Base-by-base conservation (phyloP, 37 sponge, comb jelly and placozoan species). In the Aplysina aerophoba region DNA sequence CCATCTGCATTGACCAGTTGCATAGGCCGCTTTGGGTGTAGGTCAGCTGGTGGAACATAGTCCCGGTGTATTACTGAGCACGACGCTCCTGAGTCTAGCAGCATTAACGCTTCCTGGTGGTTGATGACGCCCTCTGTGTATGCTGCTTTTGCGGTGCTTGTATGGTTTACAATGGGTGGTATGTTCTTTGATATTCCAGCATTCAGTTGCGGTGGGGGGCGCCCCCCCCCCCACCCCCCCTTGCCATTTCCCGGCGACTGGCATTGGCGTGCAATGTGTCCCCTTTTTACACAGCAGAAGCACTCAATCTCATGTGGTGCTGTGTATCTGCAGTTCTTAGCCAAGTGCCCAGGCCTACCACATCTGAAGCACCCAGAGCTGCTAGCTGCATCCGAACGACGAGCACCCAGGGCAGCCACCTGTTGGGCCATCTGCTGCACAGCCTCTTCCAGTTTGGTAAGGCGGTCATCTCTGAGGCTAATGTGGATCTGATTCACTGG, bases 1-100 rank as follows among this genome's bases (percentile, higher is more conserved):
- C 79, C 79, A 78, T 78, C 54, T 8, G 79, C 79, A 78, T 38
- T 78, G 4, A 78, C 54, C 24, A 78, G 24, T n/a, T 78, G 38
- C 16, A 28, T 24, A 22, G 20, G 79, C 24, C 27, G 1, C 39
- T 41, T 6, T 20, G 79, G 22, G 15, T 50, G 17, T 16, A 78
- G 15, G 79, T 78, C 40, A 27, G 22, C 50, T 21, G 79, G 54
- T 50, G 55, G 20, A 22, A 40, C 25, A 44, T 78, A 44, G 38
- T 73, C 73, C 27, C 12, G 35, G 73, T 3, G 21, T 6, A 73
- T 21, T n/a, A 73, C 73, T 73, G 73, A 73, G 73, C 38, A 73
- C 5, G 73, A 73, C 14, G 73, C 73, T 73, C 73, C 73, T 35
- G 8, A 31, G 12, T 73, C 36, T 12, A 73, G 38, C 8, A 73